Evolutionary conservation across 53 echinoderm and acorn worm genomes (phyloP), one percentile per base, ranked within the genome.

Genomic region (Apostichopus leukothele): DNA sequence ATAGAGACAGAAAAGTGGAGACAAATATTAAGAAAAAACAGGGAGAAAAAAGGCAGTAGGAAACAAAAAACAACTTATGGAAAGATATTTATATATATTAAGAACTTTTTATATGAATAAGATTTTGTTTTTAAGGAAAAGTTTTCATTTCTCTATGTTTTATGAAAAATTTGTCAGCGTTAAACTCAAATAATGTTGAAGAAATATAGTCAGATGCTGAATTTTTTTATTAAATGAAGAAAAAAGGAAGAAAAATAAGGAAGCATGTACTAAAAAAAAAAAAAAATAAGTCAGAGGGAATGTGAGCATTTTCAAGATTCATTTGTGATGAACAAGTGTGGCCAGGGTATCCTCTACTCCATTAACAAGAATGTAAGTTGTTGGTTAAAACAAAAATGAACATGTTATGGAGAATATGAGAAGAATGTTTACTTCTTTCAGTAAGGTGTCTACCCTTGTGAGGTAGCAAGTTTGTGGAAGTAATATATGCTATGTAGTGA

Each of bases 71-170:
- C 25, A 84, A 84, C 63, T 55, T 79, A 79, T 79, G 19, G 39
- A 67, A 23, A 85, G 50, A 85, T 85, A 85, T 85, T 85, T 85
- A 85, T 85, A 85, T 85, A 68, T 85, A 76, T 76, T 76, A 85
- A 85, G 85, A 85, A 63, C 59, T 85, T 81, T 85, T 85, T 85
- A 85, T 85, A 85, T 85, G 68, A 85, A 39, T 67, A 85, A 50
- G 27, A 57, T 39, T 85, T 71, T 18, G 13, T 13, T 71, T 71
- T 63, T 85, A 16, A 27, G 23, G 6, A 85, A 85, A 27, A 3
- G 16, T 67, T 68, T 60, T 85, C 63, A 50, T 85, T 85, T 85
- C 55, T 67, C 57, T 85, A 57, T 75, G 77, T 76, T 76, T 76
- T 52, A 76, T 76, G 50, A 50, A 76, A 39, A 52, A 16, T 71